Evolutionary conservation across 2,113 vertebrate genomes (phyloP).

Genomic region (Bucco capensis): DNA sequence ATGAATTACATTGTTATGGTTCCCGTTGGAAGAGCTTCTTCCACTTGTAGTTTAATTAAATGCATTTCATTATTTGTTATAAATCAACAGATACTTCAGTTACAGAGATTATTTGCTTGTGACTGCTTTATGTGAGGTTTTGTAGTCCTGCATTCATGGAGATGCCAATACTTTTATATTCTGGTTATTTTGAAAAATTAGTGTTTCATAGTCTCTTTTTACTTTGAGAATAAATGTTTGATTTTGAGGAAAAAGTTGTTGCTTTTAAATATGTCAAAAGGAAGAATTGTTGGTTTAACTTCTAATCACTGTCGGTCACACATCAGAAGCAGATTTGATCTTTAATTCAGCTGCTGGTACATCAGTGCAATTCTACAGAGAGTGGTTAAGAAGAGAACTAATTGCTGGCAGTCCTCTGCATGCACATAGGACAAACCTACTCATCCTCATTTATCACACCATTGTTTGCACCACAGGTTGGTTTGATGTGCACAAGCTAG

Average conservation of each 20-base stretch:
- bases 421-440: neutral
- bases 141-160: neutral
- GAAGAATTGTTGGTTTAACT: neutral
- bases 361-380: neutral
- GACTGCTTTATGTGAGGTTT: neutral
- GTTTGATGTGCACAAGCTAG: neutral
- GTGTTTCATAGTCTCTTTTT: neutral
- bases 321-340: neutral
- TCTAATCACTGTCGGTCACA: neutral
- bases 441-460: neutral
- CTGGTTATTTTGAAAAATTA: neutral
- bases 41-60: neutral
- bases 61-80: neutral
- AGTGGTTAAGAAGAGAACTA: neutral
- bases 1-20: neutral
- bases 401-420: no score
- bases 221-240: neutral
- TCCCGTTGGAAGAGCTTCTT: neutral
- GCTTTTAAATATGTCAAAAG: neutral
- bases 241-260: neutral
- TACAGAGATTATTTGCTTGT: neutral
- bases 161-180: neutral
- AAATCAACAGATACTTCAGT: neutral
- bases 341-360: neutral
- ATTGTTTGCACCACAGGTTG: neutral